Evolutionary conservation across 2,797 vertebrate species (phyloP), one percentile per base, ranked within the genome.

Genomic region (Myripristis jacobus): DNA sequence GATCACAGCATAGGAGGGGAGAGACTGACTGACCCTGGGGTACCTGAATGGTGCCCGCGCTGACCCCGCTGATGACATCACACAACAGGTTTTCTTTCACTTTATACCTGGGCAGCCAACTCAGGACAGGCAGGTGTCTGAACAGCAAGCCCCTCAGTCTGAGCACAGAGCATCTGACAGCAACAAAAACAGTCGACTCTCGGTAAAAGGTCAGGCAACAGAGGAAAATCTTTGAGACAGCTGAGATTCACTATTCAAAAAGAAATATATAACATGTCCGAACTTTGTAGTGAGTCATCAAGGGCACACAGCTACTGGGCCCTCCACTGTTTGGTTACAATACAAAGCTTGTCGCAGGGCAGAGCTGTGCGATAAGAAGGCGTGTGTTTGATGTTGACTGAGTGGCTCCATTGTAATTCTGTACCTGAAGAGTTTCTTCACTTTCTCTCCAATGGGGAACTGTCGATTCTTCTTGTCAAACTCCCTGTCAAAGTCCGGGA

Each of bases 51-150:
- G 95, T 97, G 7, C 96, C 96, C 0, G 95, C 96, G 0, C 96
- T 97, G 90, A 97, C 81, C 70, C 96, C 96, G 0, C 96, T 96
- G 0, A 97, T 93, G 68, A 96, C 88, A 70, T 97, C 96, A 1
- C 92, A 86, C 74, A 96, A 13, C 27, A 97, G 65, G 75, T 92
- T 95, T 29, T 96, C 94, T 92, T 94, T 96, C 56, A 94, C 82
- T 81, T 93, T 96, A 79, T 96, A 98, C 83, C 94, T 96, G 77
- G 96, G 96, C 1, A 97, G 93, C 96, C 96, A 97, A 50, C 90
- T 91, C 13, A 97, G 92, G 0, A 96, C 90, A 0, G 96, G 95
- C 71, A 97, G 88, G 59, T 95, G 89, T 78, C 93, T 89, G 36
- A 96, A 89, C 59, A 96, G 75, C 63, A 92, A 65, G 11, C 89